Conservation (phyloP, 64 coral and sea anemone genomes). For the Pachyseris speciosa region DNA sequence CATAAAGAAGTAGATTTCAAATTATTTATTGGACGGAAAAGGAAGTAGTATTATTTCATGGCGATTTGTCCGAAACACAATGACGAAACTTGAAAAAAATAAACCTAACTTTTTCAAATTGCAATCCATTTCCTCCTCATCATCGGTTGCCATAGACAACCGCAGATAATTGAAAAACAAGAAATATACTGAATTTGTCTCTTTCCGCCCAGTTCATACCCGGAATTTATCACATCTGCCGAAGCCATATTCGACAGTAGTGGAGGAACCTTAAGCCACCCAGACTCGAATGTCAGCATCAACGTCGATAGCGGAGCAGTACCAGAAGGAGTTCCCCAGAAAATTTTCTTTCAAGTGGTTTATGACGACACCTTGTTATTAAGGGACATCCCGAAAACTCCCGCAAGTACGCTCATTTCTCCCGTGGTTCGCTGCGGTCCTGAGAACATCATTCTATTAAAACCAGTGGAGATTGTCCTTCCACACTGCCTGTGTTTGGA, state of each 20-base stretch:
- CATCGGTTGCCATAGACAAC: too few relatives aligned
- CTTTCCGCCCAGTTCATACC: background rate
- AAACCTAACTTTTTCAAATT: too few relatives aligned
- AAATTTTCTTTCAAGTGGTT: background rate
- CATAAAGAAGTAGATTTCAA: too few relatives aligned
- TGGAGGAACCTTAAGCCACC: background rate
- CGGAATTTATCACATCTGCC: background rate
- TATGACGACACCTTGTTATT: background rate
- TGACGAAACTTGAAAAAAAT: too few relatives aligned
- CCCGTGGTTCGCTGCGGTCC: constrained; percentile 20
- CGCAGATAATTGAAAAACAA: too few relatives aligned
- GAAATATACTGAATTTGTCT: too few relatives aligned
- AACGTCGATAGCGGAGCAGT: constrained; percentile 2
- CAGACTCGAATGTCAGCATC: background rate
- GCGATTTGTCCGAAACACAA: too few relatives aligned
- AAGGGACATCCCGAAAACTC: background rate
- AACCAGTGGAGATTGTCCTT: constrained; percentile 13
- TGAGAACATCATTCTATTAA: background rate
- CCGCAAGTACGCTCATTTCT: constrained; percentile 9
- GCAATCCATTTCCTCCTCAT: too few relatives aligned
- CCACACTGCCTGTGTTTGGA: constrained; percentile 28
- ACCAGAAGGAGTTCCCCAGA: background rate
- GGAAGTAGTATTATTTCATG: too few relatives aligned
- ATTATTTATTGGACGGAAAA: too few relatives aligned
- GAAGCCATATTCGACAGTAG: background rate